These are phyloP conservation scores for Noctua janthe DNA, from an alignment of 2,888 invertebrate species.

Conservation along the genomic window DNA sequence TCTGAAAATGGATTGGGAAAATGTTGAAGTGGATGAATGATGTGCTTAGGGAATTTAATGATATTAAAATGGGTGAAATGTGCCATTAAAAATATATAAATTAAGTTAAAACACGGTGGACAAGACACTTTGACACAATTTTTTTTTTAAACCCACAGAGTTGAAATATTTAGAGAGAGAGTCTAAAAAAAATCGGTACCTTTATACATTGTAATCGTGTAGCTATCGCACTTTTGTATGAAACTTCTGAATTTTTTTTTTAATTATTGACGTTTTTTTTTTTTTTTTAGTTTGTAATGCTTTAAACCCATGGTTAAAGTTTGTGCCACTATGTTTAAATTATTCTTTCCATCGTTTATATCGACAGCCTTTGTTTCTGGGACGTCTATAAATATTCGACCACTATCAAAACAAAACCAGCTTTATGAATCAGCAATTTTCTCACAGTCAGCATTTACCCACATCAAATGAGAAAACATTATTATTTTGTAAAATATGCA, in stretches of 20 bases:
- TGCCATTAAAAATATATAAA: not conserved
- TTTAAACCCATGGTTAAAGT: not conserved
- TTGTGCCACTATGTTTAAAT: not conserved
- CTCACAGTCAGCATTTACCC: constrained; percentile 12
- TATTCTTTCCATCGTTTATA: not conserved
- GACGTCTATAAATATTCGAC: not conserved
- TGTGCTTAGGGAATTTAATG: constrained; percentile 10
- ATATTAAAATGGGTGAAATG: not conserved
- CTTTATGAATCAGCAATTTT: constrained; percentile 14
- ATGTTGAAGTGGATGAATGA: constrained; percentile 13
- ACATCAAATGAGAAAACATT: constrained; percentile 35
- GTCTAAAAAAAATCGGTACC: not conserved
- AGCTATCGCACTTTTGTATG: not conserved
- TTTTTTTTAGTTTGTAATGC: too few species aligned
- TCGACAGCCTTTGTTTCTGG: not conserved
- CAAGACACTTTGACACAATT: not conserved
- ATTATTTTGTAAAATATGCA: constrained; percentile 52
- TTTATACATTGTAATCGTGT: not conserved
- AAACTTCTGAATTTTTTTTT: not conserved
- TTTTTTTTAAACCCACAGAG: not conserved
- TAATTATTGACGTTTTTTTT: not conserved
- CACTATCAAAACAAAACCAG: constrained; percentile 8
- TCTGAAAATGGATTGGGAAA: constrained; percentile 47
- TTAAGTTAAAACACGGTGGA: not conserved
- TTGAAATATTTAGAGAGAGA: not conserved